These are phyloP conservation scores for Phrixothrix hirtus DNA, from an alignment of 2,888 invertebrate genomes.

Conservation along the genomic window DNA sequence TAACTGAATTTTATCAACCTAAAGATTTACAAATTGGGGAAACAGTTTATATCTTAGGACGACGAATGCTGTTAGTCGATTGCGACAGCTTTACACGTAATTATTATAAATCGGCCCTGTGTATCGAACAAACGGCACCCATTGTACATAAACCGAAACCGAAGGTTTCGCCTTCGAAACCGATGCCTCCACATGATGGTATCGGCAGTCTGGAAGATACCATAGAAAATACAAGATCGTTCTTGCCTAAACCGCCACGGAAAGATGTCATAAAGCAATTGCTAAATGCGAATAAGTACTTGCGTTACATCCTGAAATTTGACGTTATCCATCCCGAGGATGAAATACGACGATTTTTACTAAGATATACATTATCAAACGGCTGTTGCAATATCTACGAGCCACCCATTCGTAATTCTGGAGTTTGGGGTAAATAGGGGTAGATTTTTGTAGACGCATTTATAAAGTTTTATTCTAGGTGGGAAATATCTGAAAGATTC, in stretches of 20 bases:
- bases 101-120: slow-evolving; percentile 62
- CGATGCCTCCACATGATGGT: slow-evolving; percentile 70
- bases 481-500: slow-evolving; percentile 75
- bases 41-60: slow-evolving; percentile 69
- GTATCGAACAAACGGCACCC: slow-evolving; percentile 54
- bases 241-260: slow-evolving; percentile 72
- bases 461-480: slow-evolving; percentile 50
- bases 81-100: slow-evolving; percentile 80
- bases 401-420: slow-evolving; percentile 72
- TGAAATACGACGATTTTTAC: slow-evolving; percentile 70
- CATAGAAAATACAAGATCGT: slow-evolving; percentile 69
- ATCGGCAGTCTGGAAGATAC: slow-evolving; percentile 80
- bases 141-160: slow-evolving; percentile 48
- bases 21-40: slow-evolving; percentile 76
- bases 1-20: slow-evolving; percentile 77
- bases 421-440: slow-evolving; percentile 58
- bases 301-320: slow-evolving; percentile 71
- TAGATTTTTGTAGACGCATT: not conserved
- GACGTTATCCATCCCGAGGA: slow-evolving; percentile 82
- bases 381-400: slow-evolving; percentile 77
- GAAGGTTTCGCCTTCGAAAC: slow-evolving; percentile 38
- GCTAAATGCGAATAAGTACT: slow-evolving; percentile 67
- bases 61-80: slow-evolving; percentile 75
- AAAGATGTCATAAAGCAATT: slow-evolving; percentile 77
- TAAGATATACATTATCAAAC: slow-evolving; percentile 76